Conservation (phyloP, 1,140 invertebrate genomes). For the Drosophila ficusphila region DNA sequence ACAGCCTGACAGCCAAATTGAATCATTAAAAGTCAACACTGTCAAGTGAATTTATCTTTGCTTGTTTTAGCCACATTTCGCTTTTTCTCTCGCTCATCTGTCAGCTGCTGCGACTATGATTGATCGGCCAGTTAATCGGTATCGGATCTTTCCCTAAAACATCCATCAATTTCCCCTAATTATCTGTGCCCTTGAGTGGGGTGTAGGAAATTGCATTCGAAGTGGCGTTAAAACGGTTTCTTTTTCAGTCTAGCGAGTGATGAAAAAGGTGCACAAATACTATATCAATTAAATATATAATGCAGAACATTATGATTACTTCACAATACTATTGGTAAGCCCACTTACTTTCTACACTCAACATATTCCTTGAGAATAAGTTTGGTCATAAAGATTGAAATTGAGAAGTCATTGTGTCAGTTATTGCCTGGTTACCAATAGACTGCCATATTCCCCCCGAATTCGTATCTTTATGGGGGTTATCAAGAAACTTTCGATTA, state of each 20-base stretch:
- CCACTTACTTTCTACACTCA: neutral
- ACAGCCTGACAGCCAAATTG: slow-evolving; percentile 65
- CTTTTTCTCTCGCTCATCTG: slow-evolving; percentile 37
- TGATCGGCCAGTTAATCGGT: slow-evolving; percentile 43
- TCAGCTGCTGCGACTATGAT: slow-evolving; percentile 53
- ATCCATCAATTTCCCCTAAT: slow-evolving; percentile 45
- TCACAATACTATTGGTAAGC: slow-evolving; percentile 70
- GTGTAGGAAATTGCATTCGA: slow-evolving; percentile 34
- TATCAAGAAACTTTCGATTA: slow-evolving; percentile 8
- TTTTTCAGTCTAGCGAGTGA: slow-evolving; percentile 4
- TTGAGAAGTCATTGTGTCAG: neutral
- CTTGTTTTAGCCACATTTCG: slow-evolving; percentile 31
- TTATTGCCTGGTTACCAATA: slow-evolving; percentile 13
- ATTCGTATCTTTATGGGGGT: slow-evolving; percentile 20
- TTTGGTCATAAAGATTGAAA: neutral
- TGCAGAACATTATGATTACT: slow-evolving; percentile 66
- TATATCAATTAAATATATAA: slow-evolving; percentile 12
- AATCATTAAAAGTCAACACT: slow-evolving; percentile 78
- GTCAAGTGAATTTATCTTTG: slow-evolving; percentile 59
- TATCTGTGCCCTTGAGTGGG: slow-evolving; percentile 1
- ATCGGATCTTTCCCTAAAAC: slow-evolving; percentile 23
- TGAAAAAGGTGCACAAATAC: neutral
- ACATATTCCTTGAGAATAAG: neutral
- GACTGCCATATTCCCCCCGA: neutral
- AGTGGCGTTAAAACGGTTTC: neutral